phyloP scores from a whole-genome alignment of 2,797 vertebrate species.

The Distichodus sexfasciatus region DNA sequence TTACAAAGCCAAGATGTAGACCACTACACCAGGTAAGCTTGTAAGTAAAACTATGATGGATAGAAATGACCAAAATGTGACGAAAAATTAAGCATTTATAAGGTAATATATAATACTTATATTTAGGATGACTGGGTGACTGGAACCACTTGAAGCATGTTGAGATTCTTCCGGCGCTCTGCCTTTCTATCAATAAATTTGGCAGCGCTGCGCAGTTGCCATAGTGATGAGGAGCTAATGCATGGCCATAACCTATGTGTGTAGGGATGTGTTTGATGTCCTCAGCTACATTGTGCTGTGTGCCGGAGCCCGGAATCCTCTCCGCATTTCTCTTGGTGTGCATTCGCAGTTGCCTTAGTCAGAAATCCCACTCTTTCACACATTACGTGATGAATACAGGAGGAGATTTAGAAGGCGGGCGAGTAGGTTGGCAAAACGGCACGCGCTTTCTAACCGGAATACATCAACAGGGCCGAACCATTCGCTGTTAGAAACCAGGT shows the following conservation, averaged over 20 bases:
- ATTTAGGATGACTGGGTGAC: conserved; percentile 20
- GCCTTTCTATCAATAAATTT: conserved; percentile 46
- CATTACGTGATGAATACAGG: neutral
- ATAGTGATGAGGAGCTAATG: conserved; percentile 54
- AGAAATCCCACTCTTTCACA: conserved; percentile 6
- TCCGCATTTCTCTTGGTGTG: neutral
- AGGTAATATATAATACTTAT: conserved; percentile 23
- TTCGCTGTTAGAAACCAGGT: neutral
- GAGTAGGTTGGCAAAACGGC: neutral
- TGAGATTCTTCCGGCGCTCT: conserved; percentile 18
- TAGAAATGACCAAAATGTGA: no score
- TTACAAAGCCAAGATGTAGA: no score
- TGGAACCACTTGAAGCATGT: conserved; percentile 27
- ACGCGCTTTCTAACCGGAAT: neutral
- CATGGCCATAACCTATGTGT: conserved; percentile 26
- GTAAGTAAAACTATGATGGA: no score
- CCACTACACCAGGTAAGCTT: no score
- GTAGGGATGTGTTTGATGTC: conserved; percentile 10
- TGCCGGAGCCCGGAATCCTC: neutral
- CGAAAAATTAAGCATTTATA: no score
- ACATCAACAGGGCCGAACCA: neutral
- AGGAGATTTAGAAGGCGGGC: neutral
- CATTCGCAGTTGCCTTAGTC: neutral
- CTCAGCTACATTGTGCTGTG: conserved; percentile 1
- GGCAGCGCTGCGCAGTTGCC: conserved; percentile 55